Evolutionary conservation across 2,888 invertebrate species (phyloP), one percentile per base, ranked within the genome.

Genomic region (Sphaeridia pumilis): DNA sequence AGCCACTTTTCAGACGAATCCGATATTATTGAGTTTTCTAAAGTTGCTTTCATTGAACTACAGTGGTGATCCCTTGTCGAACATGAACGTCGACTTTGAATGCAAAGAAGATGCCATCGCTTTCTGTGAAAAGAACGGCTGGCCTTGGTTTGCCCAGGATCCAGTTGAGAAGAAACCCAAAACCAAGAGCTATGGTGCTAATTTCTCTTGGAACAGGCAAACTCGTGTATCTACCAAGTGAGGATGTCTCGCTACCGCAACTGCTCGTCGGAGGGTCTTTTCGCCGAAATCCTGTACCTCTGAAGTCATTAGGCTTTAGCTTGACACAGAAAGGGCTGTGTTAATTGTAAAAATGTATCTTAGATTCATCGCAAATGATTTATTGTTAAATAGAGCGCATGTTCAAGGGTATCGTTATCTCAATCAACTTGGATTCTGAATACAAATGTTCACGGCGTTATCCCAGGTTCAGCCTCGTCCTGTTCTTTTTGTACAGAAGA

Each of bases 151-250:
- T 68, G 70, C 97, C 4, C 88, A 93, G 66, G 79, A 82, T 41
- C 80, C 81, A 4, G 80, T 84, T 61, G 78, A 77, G 14, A 76
- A 80, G 28, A 81, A 80, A 67, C 74, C 79, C 27, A 86, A 82
- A 67, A 82, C 84, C 4, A 97, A 97, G 71, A 85, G 81, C 54
- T 99, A 98, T 69, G 95, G 88, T 12, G 72, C 82, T 22, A 98
- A 98, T 70, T 99, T 93, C 72, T 78, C 92, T 1, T 98, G 98
- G 98, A 87, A 93, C 69, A 89, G 84, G 68, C 83, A 88, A 66
- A 93, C 94, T n/a, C 76, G 98, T 66, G 84, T 86, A 36, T 87
- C 90, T 3, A 95, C 95, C 1, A 98, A 98, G 75, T 98, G 80
- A 77, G 25, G 20, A 5, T 31, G 10, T 7, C 14, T 10, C 31